Percentiles rank a stretch among this genome's conserved stretches.
phyloP scores from a whole-genome alignment of 2,113 vertebrate species.

The Erythrocebus patas region DNA sequence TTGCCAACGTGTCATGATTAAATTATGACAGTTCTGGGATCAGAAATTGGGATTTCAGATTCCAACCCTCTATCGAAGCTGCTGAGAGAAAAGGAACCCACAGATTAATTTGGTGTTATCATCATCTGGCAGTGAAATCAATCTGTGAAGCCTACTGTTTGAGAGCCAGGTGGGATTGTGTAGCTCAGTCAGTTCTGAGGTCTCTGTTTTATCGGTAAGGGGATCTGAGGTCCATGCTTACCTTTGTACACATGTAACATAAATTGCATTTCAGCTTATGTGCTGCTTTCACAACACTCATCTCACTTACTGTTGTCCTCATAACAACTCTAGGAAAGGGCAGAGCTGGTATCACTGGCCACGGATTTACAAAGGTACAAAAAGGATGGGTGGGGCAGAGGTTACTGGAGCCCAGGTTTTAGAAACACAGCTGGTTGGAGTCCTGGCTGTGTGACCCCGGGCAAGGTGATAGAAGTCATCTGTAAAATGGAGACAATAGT shows the following conservation, averaged over 20 bases:
- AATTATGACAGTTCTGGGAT: constrained; percentile 4
- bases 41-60: neutral
- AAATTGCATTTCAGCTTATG: neutral
- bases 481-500: neutral
- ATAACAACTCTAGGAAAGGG: neutral
- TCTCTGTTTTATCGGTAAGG: neutral
- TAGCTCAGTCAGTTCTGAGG: neutral
- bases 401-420: neutral
- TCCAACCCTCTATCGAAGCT: neutral
- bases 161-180: neutral
- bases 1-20: neutral
- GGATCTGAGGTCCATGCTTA: neutral
- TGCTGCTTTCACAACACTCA: neutral
- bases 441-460: neutral
- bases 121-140: neutral
- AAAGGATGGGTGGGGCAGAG: neutral
- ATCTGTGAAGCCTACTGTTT: neutral
- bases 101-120: neutral
- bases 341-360: neutral
- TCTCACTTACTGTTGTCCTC: neutral
- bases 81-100: constrained; percentile 1
- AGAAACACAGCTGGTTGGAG: neutral
- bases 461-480: neutral
- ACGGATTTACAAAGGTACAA: neutral
- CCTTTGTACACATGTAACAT: neutral